These are phyloP conservation scores for Vicugna pacos DNA, from an alignment of 2,113 vertebrate genomes.

Conservation along the genomic window DNA sequence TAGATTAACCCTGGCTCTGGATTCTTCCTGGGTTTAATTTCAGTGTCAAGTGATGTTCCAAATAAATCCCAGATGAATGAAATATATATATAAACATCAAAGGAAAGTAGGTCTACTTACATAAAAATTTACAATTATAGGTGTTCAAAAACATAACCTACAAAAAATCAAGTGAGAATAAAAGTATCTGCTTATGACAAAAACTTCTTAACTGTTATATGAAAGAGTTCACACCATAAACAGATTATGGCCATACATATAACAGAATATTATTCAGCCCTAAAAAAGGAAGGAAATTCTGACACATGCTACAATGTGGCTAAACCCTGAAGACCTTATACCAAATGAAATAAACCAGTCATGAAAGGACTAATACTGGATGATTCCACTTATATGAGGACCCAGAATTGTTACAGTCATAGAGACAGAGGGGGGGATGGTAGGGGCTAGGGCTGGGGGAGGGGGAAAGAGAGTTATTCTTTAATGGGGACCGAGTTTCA, in stretches of 20 bases:
- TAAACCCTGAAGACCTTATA: not conserved
- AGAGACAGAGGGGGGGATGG: not conserved
- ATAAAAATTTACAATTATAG: not conserved
- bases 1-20: not conserved
- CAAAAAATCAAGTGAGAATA: not conserved
- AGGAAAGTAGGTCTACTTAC: not conserved
- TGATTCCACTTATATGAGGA: not conserved
- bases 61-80: not conserved
- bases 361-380: not conserved
- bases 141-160: not conserved
- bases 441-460: fast-evolving
- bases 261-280: not conserved
- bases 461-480: not conserved
- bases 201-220: not conserved
- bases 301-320: not conserved
- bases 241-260: not conserved
- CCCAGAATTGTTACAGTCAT: not conserved
- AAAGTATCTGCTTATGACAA: not conserved
- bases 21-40: not conserved
- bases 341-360: not conserved
- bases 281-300: not conserved
- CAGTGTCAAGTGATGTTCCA: not conserved
- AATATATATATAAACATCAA: not conserved
- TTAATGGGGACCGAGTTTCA: no score
- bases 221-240: not conserved